Percentiles rank a stretch among this genome's conserved stretches.
Evolutionary conservation across 2,888 invertebrate species (phyloP).

Genomic region (Stictocephala bisonia): DNA sequence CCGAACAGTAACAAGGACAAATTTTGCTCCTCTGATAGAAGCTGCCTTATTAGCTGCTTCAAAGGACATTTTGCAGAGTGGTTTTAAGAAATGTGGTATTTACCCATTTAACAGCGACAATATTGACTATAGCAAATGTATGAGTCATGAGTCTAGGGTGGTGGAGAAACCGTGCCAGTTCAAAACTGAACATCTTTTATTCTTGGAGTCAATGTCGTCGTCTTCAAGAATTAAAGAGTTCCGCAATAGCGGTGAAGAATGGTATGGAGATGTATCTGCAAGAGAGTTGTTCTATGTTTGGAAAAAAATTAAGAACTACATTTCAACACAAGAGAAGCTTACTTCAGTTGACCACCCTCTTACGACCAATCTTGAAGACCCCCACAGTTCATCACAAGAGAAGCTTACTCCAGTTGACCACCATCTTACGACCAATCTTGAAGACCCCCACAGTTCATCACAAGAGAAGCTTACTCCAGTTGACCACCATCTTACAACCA

Average conservation of each 20-base stretch:
- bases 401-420: too few species aligned
- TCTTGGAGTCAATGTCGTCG: conserved; percentile 23
- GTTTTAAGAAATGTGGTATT: neutral
- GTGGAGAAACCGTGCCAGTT: conserved; percentile 30
- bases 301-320: too few species aligned
- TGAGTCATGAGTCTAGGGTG: too few species aligned
- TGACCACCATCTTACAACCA: too few species aligned
- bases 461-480: too few species aligned
- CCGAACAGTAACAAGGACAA: neutral
- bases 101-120: neutral
- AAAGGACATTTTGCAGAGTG: neutral
- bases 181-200: conserved; percentile 25
- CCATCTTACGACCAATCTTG: too few species aligned
- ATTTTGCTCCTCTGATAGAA: conserved; percentile 26
- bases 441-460: too few species aligned
- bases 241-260: conserved; percentile 31
- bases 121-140: conserved; percentile 14
- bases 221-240: conserved; percentile 27
- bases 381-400: too few species aligned
- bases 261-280: conserved; percentile 29
- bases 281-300: conserved; percentile 29
- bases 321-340: too few species aligned
- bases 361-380: too few species aligned
- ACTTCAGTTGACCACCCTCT: too few species aligned
- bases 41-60: neutral